A percentile compares a stretch with the other conserved stretches of the same genome.
phyloP scores from a whole-genome alignment of 1,140 invertebrate genomes.

The Plutomurus gul region DNA sequence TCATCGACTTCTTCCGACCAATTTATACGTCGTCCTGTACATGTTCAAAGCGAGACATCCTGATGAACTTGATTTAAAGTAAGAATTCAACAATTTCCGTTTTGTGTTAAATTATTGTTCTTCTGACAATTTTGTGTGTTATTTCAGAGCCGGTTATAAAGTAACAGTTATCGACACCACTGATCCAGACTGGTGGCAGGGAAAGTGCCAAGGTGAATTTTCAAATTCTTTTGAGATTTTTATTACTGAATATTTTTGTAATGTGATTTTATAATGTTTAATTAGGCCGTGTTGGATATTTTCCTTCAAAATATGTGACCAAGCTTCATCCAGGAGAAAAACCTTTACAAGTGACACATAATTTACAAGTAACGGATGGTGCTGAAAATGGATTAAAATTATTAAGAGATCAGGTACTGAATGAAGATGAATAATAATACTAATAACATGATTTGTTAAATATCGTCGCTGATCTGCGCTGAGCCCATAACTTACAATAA shows the following conservation, averaged over 20 bases:
- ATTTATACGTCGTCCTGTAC: constrained; percentile 92
- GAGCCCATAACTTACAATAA: no score
- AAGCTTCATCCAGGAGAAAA: constrained; percentile 85
- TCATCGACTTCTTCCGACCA: constrained; percentile 82
- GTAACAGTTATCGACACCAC: constrained; percentile 70
- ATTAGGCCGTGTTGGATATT: constrained; percentile 89
- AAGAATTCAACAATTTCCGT: constrained; percentile 56
- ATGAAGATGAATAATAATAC: constrained; percentile 14
- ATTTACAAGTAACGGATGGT: constrained; percentile 69
- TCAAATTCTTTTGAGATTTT: not conserved
- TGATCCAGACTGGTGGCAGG: constrained; percentile 92
- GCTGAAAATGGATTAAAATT: constrained; percentile 65
- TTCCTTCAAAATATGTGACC: constrained; percentile 92
- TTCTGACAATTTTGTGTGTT: not conserved
- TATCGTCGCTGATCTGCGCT: not conserved
- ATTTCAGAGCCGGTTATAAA: constrained; percentile 83
- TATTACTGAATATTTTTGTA: not conserved
- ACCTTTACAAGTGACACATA: constrained; percentile 79
- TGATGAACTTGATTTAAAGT: constrained; percentile 92
- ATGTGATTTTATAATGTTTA: constrained; percentile 42
- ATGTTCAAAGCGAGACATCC: constrained; percentile 91
- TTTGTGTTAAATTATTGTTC: not conserved
- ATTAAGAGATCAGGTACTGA: constrained; percentile 71
- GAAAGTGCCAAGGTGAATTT: constrained; percentile 76
- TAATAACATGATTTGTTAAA: not conserved